A percentile compares a stretch with the other conserved stretches of the same genome.
These are phyloP conservation scores for Arge pagana DNA, from an alignment of 2,888 invertebrate species.

Conservation along the genomic window DNA sequence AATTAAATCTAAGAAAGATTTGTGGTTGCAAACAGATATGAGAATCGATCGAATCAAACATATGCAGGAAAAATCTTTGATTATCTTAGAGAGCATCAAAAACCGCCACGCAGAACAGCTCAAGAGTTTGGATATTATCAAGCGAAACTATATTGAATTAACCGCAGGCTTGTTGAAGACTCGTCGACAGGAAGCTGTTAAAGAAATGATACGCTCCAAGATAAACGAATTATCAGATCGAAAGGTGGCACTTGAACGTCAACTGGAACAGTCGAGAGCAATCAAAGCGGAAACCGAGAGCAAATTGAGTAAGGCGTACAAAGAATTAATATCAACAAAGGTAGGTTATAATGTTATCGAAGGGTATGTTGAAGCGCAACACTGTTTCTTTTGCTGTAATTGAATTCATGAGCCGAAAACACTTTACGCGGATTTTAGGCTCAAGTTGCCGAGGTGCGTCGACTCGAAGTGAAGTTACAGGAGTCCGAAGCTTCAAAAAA, in stretches of 20 bases:
- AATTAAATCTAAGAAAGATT: not conserved
- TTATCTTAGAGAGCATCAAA: constrained; percentile 26
- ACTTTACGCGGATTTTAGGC: no score
- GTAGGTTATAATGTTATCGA: no score
- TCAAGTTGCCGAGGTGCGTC: not conserved
- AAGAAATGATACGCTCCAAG: constrained; percentile 16
- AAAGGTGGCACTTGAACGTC: constrained; percentile 10
- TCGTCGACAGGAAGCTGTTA: constrained; percentile 16
- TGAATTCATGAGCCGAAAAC: no score
- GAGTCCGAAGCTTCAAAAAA: constrained; percentile 1
- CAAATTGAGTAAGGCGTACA: not conserved
- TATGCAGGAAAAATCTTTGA: constrained; percentile 27
- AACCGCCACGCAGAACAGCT: constrained; percentile 13
- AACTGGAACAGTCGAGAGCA: not conserved
- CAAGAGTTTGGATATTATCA: constrained; percentile 28
- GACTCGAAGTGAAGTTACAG: constrained; percentile 1
- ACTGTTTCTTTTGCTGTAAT: no score
- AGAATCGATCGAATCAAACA: constrained; percentile 13
- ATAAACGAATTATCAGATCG: constrained; percentile 15
- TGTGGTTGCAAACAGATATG: constrained; percentile 6
- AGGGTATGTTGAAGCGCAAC: no score
- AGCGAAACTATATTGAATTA: constrained; percentile 7
- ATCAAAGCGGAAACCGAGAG: not conserved
- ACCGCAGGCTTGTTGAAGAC: constrained; percentile 9
- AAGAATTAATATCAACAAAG: not conserved